Evolutionary conservation across 2,113 vertebrate genomes (phyloP).

Genomic region (Amphiprion ocellaris): DNA sequence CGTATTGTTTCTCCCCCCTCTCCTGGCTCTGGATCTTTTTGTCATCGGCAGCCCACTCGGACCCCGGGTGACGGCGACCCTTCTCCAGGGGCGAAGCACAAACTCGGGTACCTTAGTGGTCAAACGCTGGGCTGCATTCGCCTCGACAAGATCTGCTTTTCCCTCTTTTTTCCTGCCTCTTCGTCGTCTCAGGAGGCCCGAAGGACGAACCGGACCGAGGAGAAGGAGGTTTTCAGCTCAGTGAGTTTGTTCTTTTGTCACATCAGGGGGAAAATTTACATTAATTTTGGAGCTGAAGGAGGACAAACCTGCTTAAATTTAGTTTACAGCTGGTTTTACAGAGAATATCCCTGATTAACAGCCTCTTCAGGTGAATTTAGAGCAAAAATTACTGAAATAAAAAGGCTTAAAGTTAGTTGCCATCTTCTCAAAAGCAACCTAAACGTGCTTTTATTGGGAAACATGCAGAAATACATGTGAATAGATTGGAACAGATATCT

Average conservation of each 20-base stretch:
- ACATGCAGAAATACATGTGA: too few species aligned
- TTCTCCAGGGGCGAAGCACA: slow-evolving; percentile 49
- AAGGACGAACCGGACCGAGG: background rate
- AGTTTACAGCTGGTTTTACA: too few species aligned
- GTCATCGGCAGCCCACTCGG: slow-evolving; percentile 69
- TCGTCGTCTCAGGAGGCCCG: background rate
- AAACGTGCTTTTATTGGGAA: too few species aligned
- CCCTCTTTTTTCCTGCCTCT: fast-evolving
- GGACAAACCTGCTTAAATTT: too few species aligned
- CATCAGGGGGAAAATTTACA: too few species aligned
- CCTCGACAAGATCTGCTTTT: background rate
- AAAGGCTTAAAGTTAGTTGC: too few species aligned
- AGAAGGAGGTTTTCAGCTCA: background rate
- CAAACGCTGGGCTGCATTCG: background rate
- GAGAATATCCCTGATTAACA: too few species aligned
- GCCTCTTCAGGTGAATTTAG: too few species aligned
- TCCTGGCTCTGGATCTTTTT: slow-evolving; percentile 46
- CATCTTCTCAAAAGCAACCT: too few species aligned
- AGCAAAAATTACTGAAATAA: too few species aligned
- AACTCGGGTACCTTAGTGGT: slow-evolving; percentile 37
- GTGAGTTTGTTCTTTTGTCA: slow-evolving; percentile 48
- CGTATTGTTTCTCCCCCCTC: slow-evolving; percentile 53
- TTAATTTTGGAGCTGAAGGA: too few species aligned
- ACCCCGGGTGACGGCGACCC: slow-evolving; percentile 72
- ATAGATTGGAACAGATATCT: too few species aligned